Percentiles rank a stretch among this genome's conserved stretches.
Evolutionary conservation across 2,888 invertebrate genomes (phyloP).

Genomic region (Morpho achilles): DNA sequence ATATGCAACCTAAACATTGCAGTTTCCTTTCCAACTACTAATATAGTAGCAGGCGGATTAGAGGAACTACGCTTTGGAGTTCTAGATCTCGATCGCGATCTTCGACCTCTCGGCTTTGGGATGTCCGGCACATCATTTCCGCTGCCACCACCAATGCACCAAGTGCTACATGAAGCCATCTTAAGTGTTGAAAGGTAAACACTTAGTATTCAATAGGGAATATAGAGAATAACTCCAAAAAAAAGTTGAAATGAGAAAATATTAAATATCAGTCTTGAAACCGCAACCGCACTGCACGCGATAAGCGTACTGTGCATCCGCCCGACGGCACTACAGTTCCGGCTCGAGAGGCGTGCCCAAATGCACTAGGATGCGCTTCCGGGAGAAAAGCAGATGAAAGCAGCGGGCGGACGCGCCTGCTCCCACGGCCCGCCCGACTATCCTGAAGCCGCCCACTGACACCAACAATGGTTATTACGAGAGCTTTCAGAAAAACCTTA

Average conservation of each 20-base stretch:
- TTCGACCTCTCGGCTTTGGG: too few relatives aligned
- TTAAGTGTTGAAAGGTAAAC: constrained; percentile 1
- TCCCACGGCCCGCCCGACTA: constrained; percentile 50
- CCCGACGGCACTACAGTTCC: constrained; percentile 31
- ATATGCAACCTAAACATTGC: too few relatives aligned
- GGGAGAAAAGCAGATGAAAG: constrained; percentile 34
- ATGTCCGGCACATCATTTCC: too few relatives aligned
- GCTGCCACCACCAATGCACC: too few relatives aligned
- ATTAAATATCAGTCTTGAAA: constrained; percentile 9
- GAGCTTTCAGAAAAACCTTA: not conserved
- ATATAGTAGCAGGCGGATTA: too few relatives aligned
- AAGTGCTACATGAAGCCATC: not conserved
- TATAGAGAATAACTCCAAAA: not conserved
- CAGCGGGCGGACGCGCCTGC: constrained; percentile 43
- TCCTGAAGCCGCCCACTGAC: constrained; percentile 30
- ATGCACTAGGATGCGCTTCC: constrained; percentile 41
- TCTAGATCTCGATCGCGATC: too few relatives aligned
- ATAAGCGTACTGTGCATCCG: constrained; percentile 41
- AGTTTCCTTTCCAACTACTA: too few relatives aligned
- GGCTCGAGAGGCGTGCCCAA: constrained; percentile 45
- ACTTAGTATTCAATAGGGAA: not conserved
- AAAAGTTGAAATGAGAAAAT: not conserved
- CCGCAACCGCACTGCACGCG: constrained; percentile 38
- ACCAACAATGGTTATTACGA: constrained; percentile 3
- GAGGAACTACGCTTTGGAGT: too few relatives aligned